These are phyloP conservation scores for Coregonus ussuriensis DNA, from an alignment of 2,797 vertebrate species.

Conservation along the genomic window DNA sequence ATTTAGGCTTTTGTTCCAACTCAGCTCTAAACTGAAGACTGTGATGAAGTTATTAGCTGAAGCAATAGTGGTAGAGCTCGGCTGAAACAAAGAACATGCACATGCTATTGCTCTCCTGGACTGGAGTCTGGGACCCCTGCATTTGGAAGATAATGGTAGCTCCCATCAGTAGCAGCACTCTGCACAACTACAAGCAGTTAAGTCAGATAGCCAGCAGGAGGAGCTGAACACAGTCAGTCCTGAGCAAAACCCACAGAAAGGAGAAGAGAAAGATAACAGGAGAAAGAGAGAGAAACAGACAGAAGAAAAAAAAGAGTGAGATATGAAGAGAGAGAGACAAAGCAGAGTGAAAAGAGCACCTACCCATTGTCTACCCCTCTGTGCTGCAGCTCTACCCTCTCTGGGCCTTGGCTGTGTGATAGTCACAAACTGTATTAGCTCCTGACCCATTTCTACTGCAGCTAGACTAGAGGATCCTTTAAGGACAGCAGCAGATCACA, in stretches of 20 bases:
- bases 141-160: neutral
- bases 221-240: neutral
- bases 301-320: neutral
- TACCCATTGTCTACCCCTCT: neutral
- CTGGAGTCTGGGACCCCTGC: too few relatives aligned
- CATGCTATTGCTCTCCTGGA: too few relatives aligned
- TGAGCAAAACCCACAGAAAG: neutral
- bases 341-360: too few relatives aligned
- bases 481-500: neutral
- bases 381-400: neutral
- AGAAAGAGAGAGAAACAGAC: neutral
- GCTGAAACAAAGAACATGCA: too few relatives aligned
- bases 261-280: neutral
- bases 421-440: neutral
- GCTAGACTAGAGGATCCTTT: neutral
- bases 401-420: neutral
- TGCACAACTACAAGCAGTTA: neutral
- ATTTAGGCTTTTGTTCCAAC: neutral
- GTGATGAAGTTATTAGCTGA: too few relatives aligned
- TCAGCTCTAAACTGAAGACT: neutral
- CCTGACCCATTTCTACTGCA: conserved; percentile 15
- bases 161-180: neutral
- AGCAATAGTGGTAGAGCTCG: too few relatives aligned
- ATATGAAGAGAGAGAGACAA: too few relatives aligned
- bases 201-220: neutral